Conservation (phyloP, 1,140 invertebrate species). For the Bombyx mori region ASM3026992v2 NC_085114.1:15444501-15445000, state of each 20-base stretch:
- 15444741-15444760: constrained; percentile 88
- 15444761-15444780: constrained; percentile 90
- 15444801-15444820: constrained; percentile 90
- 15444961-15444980: constrained; percentile 45
- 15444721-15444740: constrained; percentile 89
- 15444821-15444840: constrained; percentile 88
- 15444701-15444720: constrained; percentile 85
- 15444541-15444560: constrained; percentile 58
- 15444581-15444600: constrained; percentile 67
- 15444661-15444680: constrained; percentile 86
- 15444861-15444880: constrained; percentile 63
- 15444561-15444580: constrained; percentile 64
- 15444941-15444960: constrained; percentile 61
- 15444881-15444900: constrained; percentile 57
- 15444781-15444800: constrained; percentile 88
- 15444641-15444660: constrained; percentile 70
- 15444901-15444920: constrained; percentile 53
- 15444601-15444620: constrained; percentile 66
- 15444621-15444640: constrained; percentile 69
- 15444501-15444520: constrained; percentile 59
- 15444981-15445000: constrained; percentile 70
- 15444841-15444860: constrained; percentile 57
- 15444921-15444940: constrained; percentile 64
- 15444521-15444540: constrained; percentile 56
- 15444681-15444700: constrained; percentile 91